A percentile compares a stretch with the other conserved stretches of the same genome.
phyloP scores from a whole-genome alignment of 2,888 invertebrate genomes.

The Rotaria sp. region DNA sequence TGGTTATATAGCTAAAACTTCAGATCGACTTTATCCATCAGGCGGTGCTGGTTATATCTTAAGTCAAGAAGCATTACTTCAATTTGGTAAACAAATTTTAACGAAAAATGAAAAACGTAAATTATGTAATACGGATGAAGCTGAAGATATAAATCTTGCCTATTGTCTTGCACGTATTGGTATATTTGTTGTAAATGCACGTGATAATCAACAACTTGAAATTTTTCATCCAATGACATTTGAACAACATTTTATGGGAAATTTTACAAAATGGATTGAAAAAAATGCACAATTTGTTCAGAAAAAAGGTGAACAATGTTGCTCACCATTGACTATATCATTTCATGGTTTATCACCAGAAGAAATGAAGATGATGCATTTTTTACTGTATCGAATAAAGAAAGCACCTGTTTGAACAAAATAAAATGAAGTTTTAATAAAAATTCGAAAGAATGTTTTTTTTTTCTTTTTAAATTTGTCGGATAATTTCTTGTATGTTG shows the following conservation, averaged over 20 bases:
- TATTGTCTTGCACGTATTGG: background rate
- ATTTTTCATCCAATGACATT: constrained; percentile 17
- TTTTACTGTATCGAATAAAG: background rate
- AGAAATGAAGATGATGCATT: background rate
- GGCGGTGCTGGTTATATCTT: constrained; percentile 10
- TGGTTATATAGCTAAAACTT: background rate
- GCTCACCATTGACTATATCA: background rate
- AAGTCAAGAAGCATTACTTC: background rate
- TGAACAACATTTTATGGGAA: background rate
- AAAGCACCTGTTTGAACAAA: background rate
- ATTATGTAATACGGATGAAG: background rate
- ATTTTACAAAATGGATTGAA: constrained; percentile 11
- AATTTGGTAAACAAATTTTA: background rate
- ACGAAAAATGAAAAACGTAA: background rate
- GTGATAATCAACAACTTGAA: background rate
- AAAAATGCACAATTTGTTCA: background rate
- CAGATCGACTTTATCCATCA: background rate
- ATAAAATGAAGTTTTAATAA: too few relatives aligned
- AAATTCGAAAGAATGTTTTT: background rate
- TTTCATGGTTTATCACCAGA: background rate
- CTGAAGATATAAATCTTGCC: background rate
- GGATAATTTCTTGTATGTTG: background rate
- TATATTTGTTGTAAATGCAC: background rate
- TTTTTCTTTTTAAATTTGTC: background rate
- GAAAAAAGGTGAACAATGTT: background rate